Base-by-base conservation (phyloP, 2,888 invertebrate species). In the Lydus trimaculatus region DNA sequence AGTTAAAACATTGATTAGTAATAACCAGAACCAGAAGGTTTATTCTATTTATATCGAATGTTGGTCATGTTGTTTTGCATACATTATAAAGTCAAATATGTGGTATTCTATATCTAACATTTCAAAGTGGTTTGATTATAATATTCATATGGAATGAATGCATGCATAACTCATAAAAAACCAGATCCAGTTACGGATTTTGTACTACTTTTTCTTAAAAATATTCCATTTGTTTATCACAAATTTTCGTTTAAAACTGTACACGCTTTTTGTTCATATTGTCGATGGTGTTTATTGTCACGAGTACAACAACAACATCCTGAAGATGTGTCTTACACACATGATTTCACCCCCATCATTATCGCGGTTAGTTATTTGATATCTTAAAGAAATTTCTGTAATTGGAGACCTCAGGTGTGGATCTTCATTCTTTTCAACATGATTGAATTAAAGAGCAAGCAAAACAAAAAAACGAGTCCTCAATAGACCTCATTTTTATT, bases 321-420 rank as follows among this genome's bases (percentile, higher is more conserved):
- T 48, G 13, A 25, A 52, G 52, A 52, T 48, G 52, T 25, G 52
- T 23, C 52, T 52, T 52, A 8, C 17, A 61, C 61, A 39, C 61
- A 61, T 61, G 61, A 39, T 31, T 61, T 61, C 61, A 61, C 61
- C 61, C 60, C 61, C 52, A 52, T 52, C 52, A 52, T 52, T 52
- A 61, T 61, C 61, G 39, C 61, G 15, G 61, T 15, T 15, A 17
- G 31, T 25, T 25, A 61, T 61, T 39, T 9, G 61, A 61, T 61
- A 61, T 31, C 52, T 13, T 2, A 25, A 52, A 52, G 52, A 52
- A 25, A 52, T 52, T 52, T 23, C 3, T 52, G 52, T 52, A 52
- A 52, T 52, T 52, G 52, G 52, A 52, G 52, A 52, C 52, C 52
- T 52, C 52, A 52, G 52, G 52, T 52, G 52, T 52, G 52, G 52